Conservation (phyloP, 2,113 vertebrate genomes). For the Dolichallabes microphthalmus region DNA sequence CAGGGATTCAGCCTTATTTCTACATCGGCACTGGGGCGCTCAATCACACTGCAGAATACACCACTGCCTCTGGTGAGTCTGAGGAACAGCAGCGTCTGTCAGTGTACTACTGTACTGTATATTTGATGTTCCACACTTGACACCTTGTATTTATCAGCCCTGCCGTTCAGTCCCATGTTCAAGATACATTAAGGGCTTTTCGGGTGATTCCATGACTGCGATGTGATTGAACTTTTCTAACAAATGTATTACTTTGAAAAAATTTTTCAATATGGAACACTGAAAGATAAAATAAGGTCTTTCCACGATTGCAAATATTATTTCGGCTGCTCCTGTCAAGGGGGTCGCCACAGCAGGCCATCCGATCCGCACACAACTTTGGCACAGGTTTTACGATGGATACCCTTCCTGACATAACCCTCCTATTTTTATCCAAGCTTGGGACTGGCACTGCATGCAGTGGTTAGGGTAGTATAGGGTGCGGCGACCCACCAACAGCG, state of each 20-base stretch:
- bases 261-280: neutral
- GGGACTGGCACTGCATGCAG: no score
- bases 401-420: no score
- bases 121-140: neutral
- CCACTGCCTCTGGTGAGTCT: conserved; percentile 77
- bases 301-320: no score
- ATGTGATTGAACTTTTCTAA: neutral
- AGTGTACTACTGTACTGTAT: neutral
- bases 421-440: no score
- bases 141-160: neutral
- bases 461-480: no score
- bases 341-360: no score
- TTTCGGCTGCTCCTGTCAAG: no score
- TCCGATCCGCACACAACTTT: no score
- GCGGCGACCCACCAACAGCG: no score
- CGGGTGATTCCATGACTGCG: neutral
- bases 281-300: no score
- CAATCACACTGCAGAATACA: conserved; percentile 83
- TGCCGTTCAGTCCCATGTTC: neutral
- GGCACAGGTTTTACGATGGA: no score
- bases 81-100: neutral
- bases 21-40: conserved; percentile 82
- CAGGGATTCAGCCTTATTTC: conserved; percentile 85
- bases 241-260: neutral
- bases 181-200: neutral